Evolutionary conservation across 2,888 invertebrate genomes (phyloP).

Genomic region (Frankliniella intonsa): DNA sequence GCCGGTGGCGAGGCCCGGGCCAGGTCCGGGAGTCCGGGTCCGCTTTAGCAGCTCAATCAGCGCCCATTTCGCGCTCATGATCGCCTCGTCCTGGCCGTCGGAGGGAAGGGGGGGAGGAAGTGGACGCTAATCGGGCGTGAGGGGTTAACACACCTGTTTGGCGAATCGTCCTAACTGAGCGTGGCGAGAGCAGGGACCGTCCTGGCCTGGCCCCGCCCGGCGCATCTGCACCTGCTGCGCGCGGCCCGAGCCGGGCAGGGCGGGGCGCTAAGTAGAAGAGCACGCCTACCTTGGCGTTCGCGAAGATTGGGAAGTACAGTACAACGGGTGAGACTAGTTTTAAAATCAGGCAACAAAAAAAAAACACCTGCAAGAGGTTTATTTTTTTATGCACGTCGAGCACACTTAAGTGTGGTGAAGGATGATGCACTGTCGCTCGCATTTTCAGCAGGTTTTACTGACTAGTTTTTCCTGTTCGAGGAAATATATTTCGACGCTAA

Average conservation of each 20-base stretch:
- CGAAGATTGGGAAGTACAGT: no score
- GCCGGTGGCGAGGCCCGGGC: background rate
- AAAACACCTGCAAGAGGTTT: background rate
- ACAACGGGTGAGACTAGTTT: no score
- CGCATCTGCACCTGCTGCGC: background rate
- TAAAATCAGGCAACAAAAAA: background rate
- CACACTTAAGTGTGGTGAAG: background rate
- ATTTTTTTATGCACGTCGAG: background rate
- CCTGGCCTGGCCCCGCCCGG: background rate
- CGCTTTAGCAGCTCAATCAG: background rate
- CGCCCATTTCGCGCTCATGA: background rate
- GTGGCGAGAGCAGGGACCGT: background rate
- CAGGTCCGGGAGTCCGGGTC: background rate
- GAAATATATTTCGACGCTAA: no score
- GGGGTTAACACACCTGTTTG: slow-evolving; percentile 11
- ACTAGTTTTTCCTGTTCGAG: no score
- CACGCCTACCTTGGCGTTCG: background rate
- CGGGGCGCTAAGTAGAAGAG: background rate
- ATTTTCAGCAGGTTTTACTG: no score
- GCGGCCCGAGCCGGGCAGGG: background rate
- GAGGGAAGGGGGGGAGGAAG: background rate
- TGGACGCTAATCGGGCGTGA: background rate
- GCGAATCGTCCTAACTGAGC: slow-evolving; percentile 7
- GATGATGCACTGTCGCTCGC: no score
- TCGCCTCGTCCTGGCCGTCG: background rate